A percentile compares a stretch with the other conserved stretches of the same genome.
phyloP scores from a whole-genome alignment of 2,797 vertebrate genomes.

The Naso thynnoides region DNA sequence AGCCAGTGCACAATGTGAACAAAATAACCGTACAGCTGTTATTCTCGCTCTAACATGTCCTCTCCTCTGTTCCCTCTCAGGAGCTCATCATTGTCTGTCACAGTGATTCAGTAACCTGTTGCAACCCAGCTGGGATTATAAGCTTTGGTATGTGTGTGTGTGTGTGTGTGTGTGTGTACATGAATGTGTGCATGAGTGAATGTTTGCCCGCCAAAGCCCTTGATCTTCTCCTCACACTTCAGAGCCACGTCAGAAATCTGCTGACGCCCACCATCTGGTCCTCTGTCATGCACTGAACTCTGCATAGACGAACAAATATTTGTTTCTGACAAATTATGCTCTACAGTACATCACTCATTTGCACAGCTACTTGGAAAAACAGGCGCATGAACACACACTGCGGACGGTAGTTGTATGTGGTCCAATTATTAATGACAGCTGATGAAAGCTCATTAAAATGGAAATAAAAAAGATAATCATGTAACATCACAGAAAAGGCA shows the following conservation, averaged over 20 bases:
- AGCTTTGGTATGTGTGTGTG: conserved; percentile 26
- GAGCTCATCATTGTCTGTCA: conserved; percentile 37
- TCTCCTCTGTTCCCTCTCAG: conserved; percentile 10
- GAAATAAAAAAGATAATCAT: conserved; percentile 56
- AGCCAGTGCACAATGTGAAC: not conserved
- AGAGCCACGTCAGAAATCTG: conserved; percentile 62
- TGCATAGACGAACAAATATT: conserved; percentile 14
- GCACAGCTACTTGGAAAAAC: conserved; percentile 11
- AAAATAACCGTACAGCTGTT: not conserved
- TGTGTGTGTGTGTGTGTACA: conserved; percentile 25
- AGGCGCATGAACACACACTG: conserved; percentile 5
- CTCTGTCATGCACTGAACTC: conserved; percentile 13
- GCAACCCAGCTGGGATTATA: conserved; percentile 51
- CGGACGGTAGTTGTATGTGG: conserved; percentile 12
- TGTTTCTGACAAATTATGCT: conserved; percentile 21
- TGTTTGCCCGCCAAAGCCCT: conserved; percentile 55
- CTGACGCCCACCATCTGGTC: conserved; percentile 67
- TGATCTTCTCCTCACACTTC: conserved; percentile 66
- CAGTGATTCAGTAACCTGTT: conserved; percentile 56
- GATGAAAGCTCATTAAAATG: conserved; percentile 42
- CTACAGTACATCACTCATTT: conserved; percentile 6
- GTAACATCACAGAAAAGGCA: conserved; percentile 28
- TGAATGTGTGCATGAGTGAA: conserved; percentile 21
- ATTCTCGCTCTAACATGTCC: not conserved
- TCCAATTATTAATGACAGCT: conserved; percentile 39